Conservation (phyloP, 2,888 invertebrate genomes). For the Acronicta aceris region DNA sequence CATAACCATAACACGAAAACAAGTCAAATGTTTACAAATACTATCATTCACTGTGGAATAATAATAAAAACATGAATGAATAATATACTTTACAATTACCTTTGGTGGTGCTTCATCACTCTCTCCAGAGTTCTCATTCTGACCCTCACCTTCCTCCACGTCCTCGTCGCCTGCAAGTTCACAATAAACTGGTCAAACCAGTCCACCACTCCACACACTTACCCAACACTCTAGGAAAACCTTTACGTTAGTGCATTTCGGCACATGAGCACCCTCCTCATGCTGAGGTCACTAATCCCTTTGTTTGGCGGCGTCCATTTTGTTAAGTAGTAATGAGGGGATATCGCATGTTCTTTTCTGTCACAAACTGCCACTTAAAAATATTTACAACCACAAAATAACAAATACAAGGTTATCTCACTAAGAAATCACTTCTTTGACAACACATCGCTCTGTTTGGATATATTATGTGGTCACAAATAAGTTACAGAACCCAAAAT, state of each 20-base stretch:
- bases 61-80: slow-evolving; percentile 39
- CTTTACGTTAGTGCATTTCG: slow-evolving; percentile 66
- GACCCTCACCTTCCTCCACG: slow-evolving; percentile 91
- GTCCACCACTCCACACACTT: slow-evolving; percentile 69
- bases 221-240: slow-evolving; percentile 67
- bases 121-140: slow-evolving; percentile 92
- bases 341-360: slow-evolving; percentile 91
- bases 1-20: slow-evolving; percentile 36
- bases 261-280: slow-evolving; percentile 80
- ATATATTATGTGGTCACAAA: slow-evolving; percentile 51
- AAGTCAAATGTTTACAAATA: slow-evolving; percentile 54
- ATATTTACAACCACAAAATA: slow-evolving; percentile 86
- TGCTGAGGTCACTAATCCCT: slow-evolving; percentile 91
- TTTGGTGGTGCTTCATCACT: slow-evolving; percentile 92
- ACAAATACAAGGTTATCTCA: slow-evolving; percentile 74
- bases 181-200: slow-evolving; percentile 83
- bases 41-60: slow-evolving; percentile 35
- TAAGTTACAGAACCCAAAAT: slow-evolving; percentile 67
- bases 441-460: slow-evolving; percentile 55
- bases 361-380: slow-evolving; percentile 89
- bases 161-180: slow-evolving; percentile 91
- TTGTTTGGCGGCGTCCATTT: slow-evolving; percentile 94
- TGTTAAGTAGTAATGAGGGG: slow-evolving; percentile 92
- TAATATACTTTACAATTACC: slow-evolving; percentile 70
- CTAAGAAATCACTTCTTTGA: slow-evolving; percentile 56